Base-by-base conservation (phyloP, 2,888 invertebrate species). In the Lissocephala sabroskyi region DNA sequence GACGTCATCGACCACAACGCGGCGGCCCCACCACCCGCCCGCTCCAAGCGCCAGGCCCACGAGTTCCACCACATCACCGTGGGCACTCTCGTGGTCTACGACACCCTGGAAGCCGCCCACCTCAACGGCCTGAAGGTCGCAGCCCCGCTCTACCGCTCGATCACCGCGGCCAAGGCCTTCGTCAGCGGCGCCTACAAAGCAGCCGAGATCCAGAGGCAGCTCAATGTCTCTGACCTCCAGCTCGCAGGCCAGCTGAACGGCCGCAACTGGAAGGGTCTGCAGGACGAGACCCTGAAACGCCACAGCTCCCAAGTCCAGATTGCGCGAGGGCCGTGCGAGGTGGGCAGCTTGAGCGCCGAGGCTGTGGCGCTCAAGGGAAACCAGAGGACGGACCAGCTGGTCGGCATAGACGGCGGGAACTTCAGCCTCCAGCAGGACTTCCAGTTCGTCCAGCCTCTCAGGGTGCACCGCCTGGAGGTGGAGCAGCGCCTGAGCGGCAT, bases 191-290 rank as follows among this genome's bases (percentile, higher is more conserved):
- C 54, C 6, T 65, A 52, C 40, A 56, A 47, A 3, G 19, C 35
- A 7, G 52, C 46, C 1, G 17, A 52, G 3, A 16, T 23, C 1
- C 37, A 43, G 19, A 52, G 66, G 1, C 32, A 65, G 3, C 52
- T 88, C 3, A 77, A 62, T 14, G 81, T 86, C 1, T 77, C 86
- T 46, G 78, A 86, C 18, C 59, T 88, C 9, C 63, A 79, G 10
- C 74, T 88, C 10, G 70, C 70, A 2, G 87, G 86, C n/a, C 80
- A 75, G 9, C 66, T 89, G 0, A 89, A 89, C 68, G 82, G 84
- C 7, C 66, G 86, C 2, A 79, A 81, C 45, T 81, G 89, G 59
- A 57, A 75, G 1, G 73, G 84, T 7, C 66, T 89, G 19, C 52
- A 85, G 17, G 79, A 85, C 43, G 83, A 86, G 55, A 82, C 86